These are phyloP conservation scores for Erebia aethiops DNA, from an alignment of 2,888 invertebrate genomes.

Conservation along the genomic window DNA sequence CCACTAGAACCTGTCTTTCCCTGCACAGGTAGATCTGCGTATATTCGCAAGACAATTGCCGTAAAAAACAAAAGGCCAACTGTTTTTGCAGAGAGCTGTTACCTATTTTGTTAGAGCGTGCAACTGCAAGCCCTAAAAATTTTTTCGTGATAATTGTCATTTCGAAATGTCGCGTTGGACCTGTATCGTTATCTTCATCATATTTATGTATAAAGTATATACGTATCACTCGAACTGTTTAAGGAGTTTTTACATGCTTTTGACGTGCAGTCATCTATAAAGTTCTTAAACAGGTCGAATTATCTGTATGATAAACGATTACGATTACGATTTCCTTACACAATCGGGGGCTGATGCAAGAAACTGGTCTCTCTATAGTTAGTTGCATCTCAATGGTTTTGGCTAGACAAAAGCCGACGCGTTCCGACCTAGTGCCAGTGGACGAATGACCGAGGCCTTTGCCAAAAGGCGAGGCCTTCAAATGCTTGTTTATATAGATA, in stretches of 20 bases:
- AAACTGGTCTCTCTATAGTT: not conserved
- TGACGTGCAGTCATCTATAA: too few relatives aligned
- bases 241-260: too few relatives aligned
- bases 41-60: constrained; percentile 3
- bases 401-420: not conserved
- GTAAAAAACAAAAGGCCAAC: constrained; percentile 17
- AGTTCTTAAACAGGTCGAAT: too few relatives aligned
- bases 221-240: too few relatives aligned
- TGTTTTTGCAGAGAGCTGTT: not conserved
- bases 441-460: constrained; percentile 16
- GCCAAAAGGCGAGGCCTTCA: constrained; percentile 13
- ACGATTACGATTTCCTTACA: too few relatives aligned
- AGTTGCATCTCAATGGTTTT: not conserved
- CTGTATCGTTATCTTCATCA: too few relatives aligned
- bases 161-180: too few relatives aligned
- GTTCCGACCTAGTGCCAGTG: constrained; percentile 8
- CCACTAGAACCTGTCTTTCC: constrained; percentile 6
- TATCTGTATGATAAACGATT: too few relatives aligned
- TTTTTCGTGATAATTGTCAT: too few relatives aligned
- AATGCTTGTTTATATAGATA: not conserved
- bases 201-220: too few relatives aligned
- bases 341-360: not conserved
- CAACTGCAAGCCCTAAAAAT: too few relatives aligned
- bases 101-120: not conserved
- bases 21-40: constrained; percentile 8